phyloP scores from a whole-genome alignment of 2,797 vertebrate species.

The Pantherophis alleghaniensis region DNA sequence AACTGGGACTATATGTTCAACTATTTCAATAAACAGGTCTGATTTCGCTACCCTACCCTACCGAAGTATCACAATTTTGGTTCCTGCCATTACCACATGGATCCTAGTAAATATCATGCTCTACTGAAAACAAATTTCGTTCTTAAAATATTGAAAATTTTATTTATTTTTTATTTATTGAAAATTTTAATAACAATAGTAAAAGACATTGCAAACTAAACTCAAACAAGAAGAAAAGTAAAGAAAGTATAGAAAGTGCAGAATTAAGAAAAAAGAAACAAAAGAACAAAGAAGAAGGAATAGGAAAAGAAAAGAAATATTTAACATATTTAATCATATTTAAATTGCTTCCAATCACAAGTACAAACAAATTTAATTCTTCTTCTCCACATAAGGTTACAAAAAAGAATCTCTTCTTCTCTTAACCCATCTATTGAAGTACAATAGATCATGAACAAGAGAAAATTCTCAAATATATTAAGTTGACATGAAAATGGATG shows the following conservation, averaged over 20 bases:
- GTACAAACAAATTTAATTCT: neutral
- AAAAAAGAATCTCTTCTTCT: neutral
- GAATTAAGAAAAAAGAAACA: neutral
- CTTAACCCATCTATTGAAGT: neutral
- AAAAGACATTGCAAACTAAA: neutral
- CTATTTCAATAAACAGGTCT: neutral
- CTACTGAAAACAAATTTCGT: neutral
- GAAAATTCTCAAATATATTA: neutral
- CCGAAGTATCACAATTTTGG: neutral
- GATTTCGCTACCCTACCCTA: neutral
- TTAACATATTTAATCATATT: neutral
- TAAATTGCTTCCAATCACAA: neutral
- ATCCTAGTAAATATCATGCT: neutral
- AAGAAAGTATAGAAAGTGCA: neutral
- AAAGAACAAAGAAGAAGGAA: neutral
- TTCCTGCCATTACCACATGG: neutral
- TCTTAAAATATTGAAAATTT: neutral
- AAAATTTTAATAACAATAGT: neutral
- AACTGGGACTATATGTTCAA: neutral
- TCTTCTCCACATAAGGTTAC: neutral
- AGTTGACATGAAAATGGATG: neutral
- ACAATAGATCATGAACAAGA: neutral
- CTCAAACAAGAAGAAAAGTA: neutral
- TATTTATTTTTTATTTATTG: neutral
- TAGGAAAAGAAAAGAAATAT: neutral